Evolutionary conservation across 2,797 vertebrate species (phyloP), one percentile per base, ranked within the genome.

Genomic region (Brotula barbata): DNA sequence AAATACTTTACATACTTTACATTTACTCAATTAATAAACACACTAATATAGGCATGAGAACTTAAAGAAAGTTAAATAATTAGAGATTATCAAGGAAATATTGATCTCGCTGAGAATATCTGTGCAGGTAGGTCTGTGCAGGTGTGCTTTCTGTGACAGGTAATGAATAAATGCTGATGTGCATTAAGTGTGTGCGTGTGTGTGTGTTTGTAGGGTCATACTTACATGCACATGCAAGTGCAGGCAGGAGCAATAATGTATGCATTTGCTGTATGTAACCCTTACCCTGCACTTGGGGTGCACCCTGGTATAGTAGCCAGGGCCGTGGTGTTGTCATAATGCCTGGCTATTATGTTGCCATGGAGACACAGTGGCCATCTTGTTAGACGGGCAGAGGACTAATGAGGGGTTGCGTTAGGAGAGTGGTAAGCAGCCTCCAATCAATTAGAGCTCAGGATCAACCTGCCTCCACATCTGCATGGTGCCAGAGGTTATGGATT

Each of bases 91-190:
- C 49, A 64, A 60, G 68, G n/a, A n/a, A n/a, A n/a, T n/a, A 50
- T 68, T 62, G 56, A 73, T 63, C 58, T 85, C 85, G 73, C 84
- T 88, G 89, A 89, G 85, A 87, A 65, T 58, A 81, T 82, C 71
- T 88, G 87, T 87, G 88, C 85, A 86, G 82, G 85, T 86, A 89
- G 85, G 84, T 83, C n/a, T n/a, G n/a, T n/a, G 81, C 71, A 46
- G 63, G 71, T 89, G 89, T 90, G 89, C 88, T 90, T 89, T 54
- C 25, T 31, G 31, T 88, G 80, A 88, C 80, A 83, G 80, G 80
- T 75, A 71, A 76, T 71, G 47, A 78, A 61, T 64, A 55, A 75
- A 74, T 76, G 77, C 65, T 47, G 54, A 51, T 80, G 75, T 80
- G 69, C 67, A 43, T 31, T 69, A 55, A 20, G 10, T 68, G 16